Base-by-base conservation (phyloP, 2,113 vertebrate genomes). In the Saguinus imperator region DNA sequence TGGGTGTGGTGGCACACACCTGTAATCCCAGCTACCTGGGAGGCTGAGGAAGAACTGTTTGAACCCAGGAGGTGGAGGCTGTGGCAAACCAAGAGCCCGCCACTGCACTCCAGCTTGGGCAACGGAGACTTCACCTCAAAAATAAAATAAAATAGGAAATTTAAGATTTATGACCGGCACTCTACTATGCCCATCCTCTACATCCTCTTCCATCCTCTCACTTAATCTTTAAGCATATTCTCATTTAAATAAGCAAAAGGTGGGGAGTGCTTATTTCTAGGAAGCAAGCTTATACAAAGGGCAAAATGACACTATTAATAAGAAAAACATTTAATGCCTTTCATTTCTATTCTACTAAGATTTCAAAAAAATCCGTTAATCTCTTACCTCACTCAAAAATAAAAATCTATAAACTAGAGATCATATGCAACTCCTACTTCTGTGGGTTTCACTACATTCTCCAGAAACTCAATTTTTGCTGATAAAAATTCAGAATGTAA, bases 181-280 rank as follows among this genome's bases (percentile, higher is more conserved):
- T 64, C 40, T 52, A 25, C 85, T 32, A 64, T 16, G 5, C 17
- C 48, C 52, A 91, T 27, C 12, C 12, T 79, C 21, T 82, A 73
- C 9, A 32, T 73, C 9, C 57, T 45, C 58, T 88, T 96, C 32
- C 43, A 64, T 50, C 23, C 35, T 88, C 64, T 27, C 32, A 77
- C 37, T 90, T 32, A 88, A 92, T 9, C 76, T 90, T 96, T 82
- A 95, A 75, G 55, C 61, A 95, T 89, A 95, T 85, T 58, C n/a
- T 94, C 66, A 84, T 35, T 48, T 82, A 95, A 89, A 66, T 68
- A 83, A 89, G 12, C 52, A 94, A 94, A 95, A 48, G 18, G 83
- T 32, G 32, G 23, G 23, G 82, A 35, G 27, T 23, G 8, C 57
- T 92, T 37, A 48, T 25, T 91, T 95, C 64, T 83, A 97, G n/a